Percentiles rank a stretch among this genome's conserved stretches.
Evolutionary conservation across 1,140 invertebrate genomes (phyloP).

Genomic region (Chrysomallon squamiferum): DNA sequence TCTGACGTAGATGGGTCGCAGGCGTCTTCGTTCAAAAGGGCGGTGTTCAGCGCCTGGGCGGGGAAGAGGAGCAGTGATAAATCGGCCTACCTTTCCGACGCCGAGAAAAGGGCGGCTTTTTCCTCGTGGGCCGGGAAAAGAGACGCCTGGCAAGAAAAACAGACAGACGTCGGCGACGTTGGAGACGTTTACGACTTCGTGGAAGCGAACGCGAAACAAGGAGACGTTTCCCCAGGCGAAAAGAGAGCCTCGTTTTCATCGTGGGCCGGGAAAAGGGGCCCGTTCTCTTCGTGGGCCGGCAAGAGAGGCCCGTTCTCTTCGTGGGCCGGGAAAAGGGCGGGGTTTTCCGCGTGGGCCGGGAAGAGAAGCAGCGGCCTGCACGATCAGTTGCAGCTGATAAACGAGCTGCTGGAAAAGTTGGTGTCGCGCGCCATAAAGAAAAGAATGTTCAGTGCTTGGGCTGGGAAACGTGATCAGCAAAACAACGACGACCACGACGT

Average conservation of each 20-base stretch:
- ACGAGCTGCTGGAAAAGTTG: too few species aligned
- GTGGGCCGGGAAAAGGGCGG: background rate
- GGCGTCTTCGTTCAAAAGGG: background rate
- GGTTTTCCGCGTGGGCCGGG: background rate
- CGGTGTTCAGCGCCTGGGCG: constrained; percentile 1
- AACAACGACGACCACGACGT: too few species aligned
- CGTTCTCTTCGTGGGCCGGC: background rate
- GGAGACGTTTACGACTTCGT: background rate
- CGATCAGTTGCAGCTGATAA: too few species aligned
- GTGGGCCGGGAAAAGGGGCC: background rate
- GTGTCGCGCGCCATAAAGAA: background rate
- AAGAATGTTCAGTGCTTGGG: background rate
- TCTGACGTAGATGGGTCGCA: too few species aligned
- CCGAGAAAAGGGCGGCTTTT: background rate
- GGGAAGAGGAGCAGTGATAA: background rate
- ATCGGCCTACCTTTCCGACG: background rate
- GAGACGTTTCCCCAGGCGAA: background rate
- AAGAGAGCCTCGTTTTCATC: background rate
- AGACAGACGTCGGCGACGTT: background rate
- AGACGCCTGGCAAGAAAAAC: background rate
- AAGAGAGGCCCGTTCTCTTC: background rate
- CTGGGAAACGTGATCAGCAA: background rate
- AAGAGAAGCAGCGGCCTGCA: background rate
- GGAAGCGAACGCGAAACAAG: background rate
- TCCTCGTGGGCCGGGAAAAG: constrained; percentile 1